These are phyloP conservation scores for Nymphalis io DNA, from an alignment of 1,140 invertebrate genomes.

Conservation along the genomic window DNA sequence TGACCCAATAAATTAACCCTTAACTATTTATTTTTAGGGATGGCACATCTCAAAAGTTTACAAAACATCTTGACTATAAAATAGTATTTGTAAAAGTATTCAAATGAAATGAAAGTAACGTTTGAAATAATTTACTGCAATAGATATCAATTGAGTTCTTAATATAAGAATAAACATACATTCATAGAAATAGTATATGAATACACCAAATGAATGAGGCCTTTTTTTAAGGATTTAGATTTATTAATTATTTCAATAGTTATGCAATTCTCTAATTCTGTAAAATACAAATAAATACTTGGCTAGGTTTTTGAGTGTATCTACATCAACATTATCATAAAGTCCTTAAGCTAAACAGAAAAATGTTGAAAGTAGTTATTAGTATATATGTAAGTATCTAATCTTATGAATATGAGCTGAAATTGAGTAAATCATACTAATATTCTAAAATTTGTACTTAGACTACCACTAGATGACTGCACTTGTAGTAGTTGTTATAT, in stretches of 20 bases:
- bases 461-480: conserved; percentile 18
- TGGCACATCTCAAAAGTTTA: conserved; percentile 78
- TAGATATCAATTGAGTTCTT: conserved; percentile 17
- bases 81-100: conserved; percentile 4
- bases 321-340: conserved; percentile 11
- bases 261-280: neutral
- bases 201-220: conserved; percentile 67
- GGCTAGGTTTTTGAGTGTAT: conserved; percentile 18
- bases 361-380: conserved; percentile 23
- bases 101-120: neutral
- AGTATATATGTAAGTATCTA: conserved; percentile 55
- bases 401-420: conserved; percentile 79
- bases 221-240: conserved; percentile 51
- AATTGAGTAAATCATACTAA: conserved; percentile 45
- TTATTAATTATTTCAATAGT: conserved; percentile 33
- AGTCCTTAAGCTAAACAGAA: conserved; percentile 19
- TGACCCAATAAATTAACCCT: conserved; percentile 64
- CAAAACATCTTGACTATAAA: conserved; percentile 56
- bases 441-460: conserved; percentile 37
- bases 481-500: neutral
- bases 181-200: conserved; percentile 30
- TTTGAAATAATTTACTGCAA: conserved; percentile 17
- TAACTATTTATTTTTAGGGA: conserved; percentile 69
- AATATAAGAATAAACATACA: conserved; percentile 29
- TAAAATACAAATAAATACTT: conserved; percentile 13